A percentile compares a stretch with the other conserved stretches of the same genome.
phyloP scores from a whole-genome alignment of 2,113 vertebrate genomes.

The Gasterosteus aculeatus region DNA sequence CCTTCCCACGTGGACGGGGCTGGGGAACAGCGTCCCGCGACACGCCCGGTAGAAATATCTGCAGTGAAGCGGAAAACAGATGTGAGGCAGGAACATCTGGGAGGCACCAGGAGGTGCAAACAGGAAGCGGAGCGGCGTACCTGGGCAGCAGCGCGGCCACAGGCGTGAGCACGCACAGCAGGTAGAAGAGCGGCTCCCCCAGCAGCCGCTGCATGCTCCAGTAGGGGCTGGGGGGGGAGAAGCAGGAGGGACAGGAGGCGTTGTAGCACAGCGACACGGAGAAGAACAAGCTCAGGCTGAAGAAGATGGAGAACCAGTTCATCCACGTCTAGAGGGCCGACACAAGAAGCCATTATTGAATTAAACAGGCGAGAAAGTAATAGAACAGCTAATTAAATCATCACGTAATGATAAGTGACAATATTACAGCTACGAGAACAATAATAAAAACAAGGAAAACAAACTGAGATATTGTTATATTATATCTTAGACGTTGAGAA shows the following conservation, averaged over 20 bases:
- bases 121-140: slow-evolving; percentile 64
- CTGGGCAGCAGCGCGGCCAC: slow-evolving; percentile 90
- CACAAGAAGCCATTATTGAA: background rate
- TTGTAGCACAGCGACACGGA: slow-evolving; percentile 92
- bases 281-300: slow-evolving; percentile 91
- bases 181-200: slow-evolving; percentile 91
- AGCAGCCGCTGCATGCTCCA: slow-evolving; percentile 93
- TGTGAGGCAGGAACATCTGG: slow-evolving; percentile 43
- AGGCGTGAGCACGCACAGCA: slow-evolving; percentile 89
- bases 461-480: too few relatives aligned
- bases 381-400: too few relatives aligned
- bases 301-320: slow-evolving; percentile 90
- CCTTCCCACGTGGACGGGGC: slow-evolving; percentile 88
- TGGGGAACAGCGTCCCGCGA: slow-evolving; percentile 91
- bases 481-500: too few relatives aligned
- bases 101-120: background rate
- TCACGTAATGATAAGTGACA: too few relatives aligned
- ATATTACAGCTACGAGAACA: too few relatives aligned
- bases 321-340: slow-evolving; percentile 88
- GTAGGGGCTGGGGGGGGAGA: slow-evolving; percentile 94
- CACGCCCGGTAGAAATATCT: slow-evolving; percentile 93
- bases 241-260: slow-evolving; percentile 90
- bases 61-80: slow-evolving; percentile 52
- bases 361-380: too few relatives aligned
- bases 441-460: too few relatives aligned